phyloP scores from a whole-genome alignment of 2,888 invertebrate genomes.

The Monoplex corrugatus region DNA sequence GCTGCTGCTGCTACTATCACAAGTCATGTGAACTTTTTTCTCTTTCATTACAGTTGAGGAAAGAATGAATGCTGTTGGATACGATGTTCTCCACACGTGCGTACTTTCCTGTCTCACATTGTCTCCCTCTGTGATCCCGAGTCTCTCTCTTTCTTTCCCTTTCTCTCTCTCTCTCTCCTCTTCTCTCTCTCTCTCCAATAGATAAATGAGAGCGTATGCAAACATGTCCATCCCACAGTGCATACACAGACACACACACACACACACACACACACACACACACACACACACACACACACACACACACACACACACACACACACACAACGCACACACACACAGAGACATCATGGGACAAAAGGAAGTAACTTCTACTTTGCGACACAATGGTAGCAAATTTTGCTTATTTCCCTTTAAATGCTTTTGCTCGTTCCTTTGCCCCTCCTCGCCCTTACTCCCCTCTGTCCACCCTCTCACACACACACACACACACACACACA shows the following conservation, averaged over 20 bases:
- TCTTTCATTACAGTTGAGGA: neutral
- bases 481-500: too few relatives aligned
- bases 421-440: too few relatives aligned
- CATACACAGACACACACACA: neutral
- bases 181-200: neutral
- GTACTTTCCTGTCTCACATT: neutral
- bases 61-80: slow-evolving; percentile 25
- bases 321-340: too few relatives aligned
- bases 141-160: neutral
- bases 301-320: too few relatives aligned
- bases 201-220: neutral
- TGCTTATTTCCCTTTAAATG: too few relatives aligned
- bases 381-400: too few relatives aligned
- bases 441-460: too few relatives aligned
- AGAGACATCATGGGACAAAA: too few relatives aligned
- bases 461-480: too few relatives aligned
- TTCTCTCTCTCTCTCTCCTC: neutral
- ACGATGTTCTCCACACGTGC: slow-evolving; percentile 19
- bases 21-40: too few relatives aligned
- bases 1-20: too few relatives aligned
- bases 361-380: too few relatives aligned
- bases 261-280: neutral
- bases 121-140: neutral
- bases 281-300: slow-evolving; percentile 31
- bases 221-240: neutral